Evolutionary conservation across 2,113 vertebrate species (phyloP), one percentile per base, ranked within the genome.

Genomic region (Archilochus colubris): DNA sequence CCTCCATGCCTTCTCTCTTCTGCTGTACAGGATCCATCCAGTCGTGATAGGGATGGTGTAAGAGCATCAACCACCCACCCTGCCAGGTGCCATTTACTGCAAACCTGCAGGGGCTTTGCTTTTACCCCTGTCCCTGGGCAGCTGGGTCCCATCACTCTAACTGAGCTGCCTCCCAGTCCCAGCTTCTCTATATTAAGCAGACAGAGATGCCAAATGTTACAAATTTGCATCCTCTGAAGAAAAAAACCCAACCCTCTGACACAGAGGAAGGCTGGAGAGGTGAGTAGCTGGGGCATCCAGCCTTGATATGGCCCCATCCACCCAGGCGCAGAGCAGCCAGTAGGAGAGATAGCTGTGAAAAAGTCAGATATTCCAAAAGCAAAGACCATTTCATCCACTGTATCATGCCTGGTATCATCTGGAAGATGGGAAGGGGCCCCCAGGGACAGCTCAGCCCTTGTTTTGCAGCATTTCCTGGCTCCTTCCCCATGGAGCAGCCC

Each of bases 41-140:
- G 28, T 0, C 27, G 12, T 25, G 3, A 5, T 0, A 25, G 40
- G 12, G 2, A 4, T 0, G 2, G 9, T 3, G 3, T 0, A 5
- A 22, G 2, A 40, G 3, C 23, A 62, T 0, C 33, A 7, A 3
- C 2, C 31, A 3, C n/a, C 5, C 18, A 6, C 2, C 27, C 28
- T 3, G 3, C 69, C 10, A 4, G 1, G 2, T 76, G 15, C 31
- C 33, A 1, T 1, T 22, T 12, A 2, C 5, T 9, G 2, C 6
- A 1, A 15, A 1, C 17, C 24, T 74, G 1, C 22, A 3, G 21
- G 11, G 40, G 51, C 31, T 75, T 40, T 10, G 51, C 31, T 70
- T 40, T 10, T 28, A 24, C 43, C 54, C 31, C 79, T 7, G 3
- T 31, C 64, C 9, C 40, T 0, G 7, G 31, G 51, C 82, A 83